Base-by-base conservation (phyloP, 2,113 vertebrate species). In the Halcyon malimbica region DNA sequence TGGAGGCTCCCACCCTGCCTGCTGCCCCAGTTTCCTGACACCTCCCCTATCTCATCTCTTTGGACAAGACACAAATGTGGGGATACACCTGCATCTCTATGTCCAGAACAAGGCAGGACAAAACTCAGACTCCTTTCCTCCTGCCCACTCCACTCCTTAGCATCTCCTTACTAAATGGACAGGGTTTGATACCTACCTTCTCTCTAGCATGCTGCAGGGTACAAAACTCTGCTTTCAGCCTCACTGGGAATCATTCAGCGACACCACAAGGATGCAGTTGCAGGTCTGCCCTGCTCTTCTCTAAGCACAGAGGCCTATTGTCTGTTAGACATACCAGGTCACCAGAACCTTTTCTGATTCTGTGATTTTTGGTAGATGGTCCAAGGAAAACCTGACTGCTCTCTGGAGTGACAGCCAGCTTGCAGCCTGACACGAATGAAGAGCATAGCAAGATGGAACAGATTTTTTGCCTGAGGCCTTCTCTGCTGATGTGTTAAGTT, bases 401-500 rank as follows among this genome's bases (percentile, higher is more conserved):
- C 37, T 63, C 83, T 69, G 48, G 46, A 87, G 29, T 87, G 96
- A 93, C 86, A 95, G 90, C 85, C 69, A 90, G 63, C 83, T 91
- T 80, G 56, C 59, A 96, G 79, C 39, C 35, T 94, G 91, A 81
- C 95, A 78, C 31, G 7, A 93, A 80, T 79, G 82, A 90, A 85
- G 26, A 92, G 59, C 29, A 39, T 7, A 57, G 78, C 63, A 88
- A 93, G 86, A 71, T 69, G 74, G 77, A 92, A 92, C 89, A 96
- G 88, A 87, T 93, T 96, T 57, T 93, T 91, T 94, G 77, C 86
- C 65, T 20, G 48, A 54, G 90, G 83, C 31, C 57, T 65, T 87
- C 83, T 94, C 69, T 87, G 53, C 73, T 89, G 83, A 68, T 95
- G 89, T 92, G 94, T 93, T 92, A 89, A 53, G 53, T 87, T 95